Base-by-base conservation (phyloP, 2,888 invertebrate species). In the Bombylius discolor region DNA sequence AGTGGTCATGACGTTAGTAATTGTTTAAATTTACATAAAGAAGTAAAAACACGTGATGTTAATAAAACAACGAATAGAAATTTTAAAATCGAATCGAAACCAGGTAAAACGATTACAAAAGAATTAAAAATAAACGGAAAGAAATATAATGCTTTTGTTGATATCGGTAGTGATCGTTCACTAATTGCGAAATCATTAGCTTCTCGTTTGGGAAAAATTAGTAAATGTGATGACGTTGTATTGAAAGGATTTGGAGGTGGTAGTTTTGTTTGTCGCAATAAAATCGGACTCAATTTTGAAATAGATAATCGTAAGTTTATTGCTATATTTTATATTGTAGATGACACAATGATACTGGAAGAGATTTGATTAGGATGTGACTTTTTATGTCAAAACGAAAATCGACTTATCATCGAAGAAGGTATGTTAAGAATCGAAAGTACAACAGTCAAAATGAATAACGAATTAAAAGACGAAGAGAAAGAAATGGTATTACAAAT, bases 181-280 rank as follows among this genome's bases (percentile, higher is more conserved):
- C 51, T 53, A 33, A 50, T 56, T 23, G 13, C 47, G 6, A 49
- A 49, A 50, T 11, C 45, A 23, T 33, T 56, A 7, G 53, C 56
- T 1, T 6, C 12, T 23, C 14, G 47, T 11, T 34, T 56, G 5
- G 51, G 53, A 13, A 13, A 31, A 14, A 44, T 31, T 9, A 8
- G 9, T 13, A 7, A 5, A 31, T 51, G 51, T 32, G 3, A 42
- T 42, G 31, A 11, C 8, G 5, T 13, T 31, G 34, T 36, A 33
- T 36, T 56, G 34, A 47, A 42, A 6, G 53, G 50, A 13, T 56
- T 56, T 14, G 56, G 46, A 23, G 56, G 56, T 14, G 56, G 53
- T 12, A 8, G 8, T 44, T 51, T 31, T 12, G 5, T 42, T 2
- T 44, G 44, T 13, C 14, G 3, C 4, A n/a, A 45, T 4, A 53